These are phyloP conservation scores for Oligia fasciuncula DNA, from an alignment of 2,888 invertebrate genomes.

Conservation along the genomic window DNA sequence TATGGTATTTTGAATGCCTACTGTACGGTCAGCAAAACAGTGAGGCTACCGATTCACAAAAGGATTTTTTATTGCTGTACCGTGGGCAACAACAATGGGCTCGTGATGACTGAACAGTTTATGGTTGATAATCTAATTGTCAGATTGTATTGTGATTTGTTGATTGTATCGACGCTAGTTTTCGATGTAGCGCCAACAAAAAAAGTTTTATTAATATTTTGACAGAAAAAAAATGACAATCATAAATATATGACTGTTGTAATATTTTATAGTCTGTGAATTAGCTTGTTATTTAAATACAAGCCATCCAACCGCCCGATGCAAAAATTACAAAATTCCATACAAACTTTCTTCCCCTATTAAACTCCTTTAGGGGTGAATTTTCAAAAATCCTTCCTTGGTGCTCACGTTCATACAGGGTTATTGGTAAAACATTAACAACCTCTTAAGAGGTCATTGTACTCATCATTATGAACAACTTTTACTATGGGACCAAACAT, in stretches of 20 bases:
- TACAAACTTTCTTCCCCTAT: background rate
- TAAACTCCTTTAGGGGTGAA: background rate
- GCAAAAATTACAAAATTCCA: background rate
- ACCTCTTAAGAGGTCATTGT: no score
- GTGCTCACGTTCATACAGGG: background rate
- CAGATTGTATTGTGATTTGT: constrained; percentile 83
- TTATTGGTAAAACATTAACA: no score
- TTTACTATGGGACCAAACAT: no score
- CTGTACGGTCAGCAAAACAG: constrained; percentile 75
- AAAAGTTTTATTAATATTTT: constrained; percentile 6
- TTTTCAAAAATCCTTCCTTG: background rate
- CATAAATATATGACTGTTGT: no score
- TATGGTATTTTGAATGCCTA: constrained; percentile 63
- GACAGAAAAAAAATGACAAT: background rate
- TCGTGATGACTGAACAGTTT: constrained; percentile 80
- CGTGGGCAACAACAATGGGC: constrained; percentile 76
- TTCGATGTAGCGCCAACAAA: constrained; percentile 71
- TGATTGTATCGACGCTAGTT: constrained; percentile 76
- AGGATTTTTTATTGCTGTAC: constrained; percentile 73
- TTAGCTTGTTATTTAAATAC: background rate
- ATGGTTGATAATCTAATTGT: constrained; percentile 85
- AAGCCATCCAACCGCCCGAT: no score
- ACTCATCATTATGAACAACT: no score
- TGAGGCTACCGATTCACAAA: constrained; percentile 73
- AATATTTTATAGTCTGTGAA: background rate